These are phyloP conservation scores for Cyprinodon variegatus DNA, from an alignment of 2,113 vertebrate genomes.

Conservation along the genomic window DNA sequence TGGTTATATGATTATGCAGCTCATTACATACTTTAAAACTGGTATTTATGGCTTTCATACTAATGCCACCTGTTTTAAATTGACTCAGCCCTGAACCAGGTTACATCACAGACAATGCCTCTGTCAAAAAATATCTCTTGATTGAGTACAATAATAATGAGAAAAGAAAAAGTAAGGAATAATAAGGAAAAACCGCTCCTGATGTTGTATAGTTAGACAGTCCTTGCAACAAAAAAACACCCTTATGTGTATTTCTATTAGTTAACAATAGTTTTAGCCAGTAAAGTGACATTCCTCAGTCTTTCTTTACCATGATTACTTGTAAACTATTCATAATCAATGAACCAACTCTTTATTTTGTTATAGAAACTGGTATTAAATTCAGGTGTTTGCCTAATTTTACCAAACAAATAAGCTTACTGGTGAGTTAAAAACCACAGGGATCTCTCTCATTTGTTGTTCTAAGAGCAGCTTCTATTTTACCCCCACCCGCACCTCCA, in stretches of 20 bases:
- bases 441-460: constrained; percentile 12
- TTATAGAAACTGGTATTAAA: not conserved
- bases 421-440: not conserved
- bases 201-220: not conserved
- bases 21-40: not conserved
- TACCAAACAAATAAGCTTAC: not conserved
- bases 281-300: too few relatives aligned
- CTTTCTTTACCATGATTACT: not conserved
- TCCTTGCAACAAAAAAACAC: not conserved
- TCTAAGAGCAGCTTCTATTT: not conserved
- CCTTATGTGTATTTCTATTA: not conserved
- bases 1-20: constrained; percentile 28
- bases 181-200: not conserved
- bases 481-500: not conserved
- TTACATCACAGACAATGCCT: not conserved
- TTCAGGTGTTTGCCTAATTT: constrained; percentile 5
- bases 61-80: constrained; percentile 13
- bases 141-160: not conserved
- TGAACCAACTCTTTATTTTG: too few relatives aligned
- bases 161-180: not conserved
- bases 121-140: not conserved
- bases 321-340: not conserved
- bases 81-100: not conserved
- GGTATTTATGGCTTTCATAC: constrained; percentile 19
- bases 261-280: not conserved